Conservation (phyloP, 1,140 invertebrate species). For the Drosophila aff. region DNA sequence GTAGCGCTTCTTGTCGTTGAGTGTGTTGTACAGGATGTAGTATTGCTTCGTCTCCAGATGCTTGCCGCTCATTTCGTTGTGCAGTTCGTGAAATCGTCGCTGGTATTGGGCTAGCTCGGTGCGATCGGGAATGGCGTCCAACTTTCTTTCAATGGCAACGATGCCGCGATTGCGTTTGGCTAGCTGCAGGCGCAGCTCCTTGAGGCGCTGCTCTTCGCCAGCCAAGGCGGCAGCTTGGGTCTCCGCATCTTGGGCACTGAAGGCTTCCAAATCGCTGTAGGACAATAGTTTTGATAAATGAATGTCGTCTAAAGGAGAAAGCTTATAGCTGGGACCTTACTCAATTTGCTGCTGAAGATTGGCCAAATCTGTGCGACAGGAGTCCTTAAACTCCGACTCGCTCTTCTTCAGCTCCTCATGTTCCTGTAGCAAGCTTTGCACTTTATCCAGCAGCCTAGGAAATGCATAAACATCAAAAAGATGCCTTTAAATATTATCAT, state of each 20-base stretch:
- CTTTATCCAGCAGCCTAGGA: conserved; percentile 87
- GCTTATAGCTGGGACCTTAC: conserved; percentile 84
- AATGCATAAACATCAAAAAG: conserved; percentile 29
- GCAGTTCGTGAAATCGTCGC: conserved; percentile 96
- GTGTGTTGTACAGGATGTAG: conserved; percentile 97
- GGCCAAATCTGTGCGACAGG: conserved; percentile 89
- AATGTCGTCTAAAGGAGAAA: neutral
- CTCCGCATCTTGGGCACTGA: conserved; percentile 85
- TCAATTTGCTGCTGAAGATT: conserved; percentile 87
- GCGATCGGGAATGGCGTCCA: conserved; percentile 96
- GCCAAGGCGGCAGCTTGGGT: conserved; percentile 86
- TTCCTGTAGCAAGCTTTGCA: conserved; percentile 89
- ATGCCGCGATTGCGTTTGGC: conserved; percentile 94
- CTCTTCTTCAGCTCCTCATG: conserved; percentile 91
- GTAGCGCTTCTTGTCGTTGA: conserved; percentile 97
- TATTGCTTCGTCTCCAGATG: conserved; percentile 99
- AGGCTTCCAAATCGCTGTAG: conserved; percentile 86
- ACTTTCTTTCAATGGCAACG: conserved; percentile 90
- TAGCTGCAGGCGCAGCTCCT: conserved; percentile 87
- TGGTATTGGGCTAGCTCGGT: conserved; percentile 98
- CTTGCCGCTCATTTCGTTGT: conserved; percentile 97
- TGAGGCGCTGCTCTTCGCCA: conserved; percentile 86
- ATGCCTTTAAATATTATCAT: neutral
- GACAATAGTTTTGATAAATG: neutral
- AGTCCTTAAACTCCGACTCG: conserved; percentile 91